Base-by-base conservation (phyloP, 2,888 invertebrate genomes). In the Cryptocephalus primarius region DNA sequence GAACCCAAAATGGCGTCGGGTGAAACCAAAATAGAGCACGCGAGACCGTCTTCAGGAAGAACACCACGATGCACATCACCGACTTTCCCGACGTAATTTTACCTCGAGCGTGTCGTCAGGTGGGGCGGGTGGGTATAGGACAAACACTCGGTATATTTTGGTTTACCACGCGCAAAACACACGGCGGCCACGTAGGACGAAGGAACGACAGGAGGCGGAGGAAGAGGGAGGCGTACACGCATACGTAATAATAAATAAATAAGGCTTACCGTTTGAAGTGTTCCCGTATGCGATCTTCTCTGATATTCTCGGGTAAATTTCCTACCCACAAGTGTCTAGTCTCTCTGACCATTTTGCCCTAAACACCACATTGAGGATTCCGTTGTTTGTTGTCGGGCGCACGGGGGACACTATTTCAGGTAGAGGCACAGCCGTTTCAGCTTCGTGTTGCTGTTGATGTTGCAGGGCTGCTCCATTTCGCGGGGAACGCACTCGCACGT, bases 311-410 rank as follows among this genome's bases (percentile, higher is more conserved):
- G 87, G 95, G 94, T 85, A 96, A 89, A 85, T 94, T 95, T 86
- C 94, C 95, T 85, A 96, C 93, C 92, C 94, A 94, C 83, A 96
- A 88, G 83, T 96, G 94, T 85, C 95, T 91, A 85, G 94, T 94
- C 92, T 95, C 94, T 88, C 95, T 94, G 87, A 96, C 95, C 96
- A 96, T 96, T 87, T 88, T 92, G 88, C 86, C 85, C 85, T 85
- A 79, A 83, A 84, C 85, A 85, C 88, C 86, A 86, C 88, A 88
- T 88, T 83, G 66, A 83, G 85, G 83, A 80, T 81, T 79, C 76
- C 75, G 78, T 68, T 76, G 11, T 77, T 77, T 77, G 76, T 75
- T 75, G 56, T 55, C 22, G 22, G 22, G 22, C 62, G 61, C 63
- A 62, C 63, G 56, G 8, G 10, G 22, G 53, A 60, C 63, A 66